Base-by-base conservation (phyloP, 92 coral and sea anemone species). In the Nematostella vectensis region DNA sequence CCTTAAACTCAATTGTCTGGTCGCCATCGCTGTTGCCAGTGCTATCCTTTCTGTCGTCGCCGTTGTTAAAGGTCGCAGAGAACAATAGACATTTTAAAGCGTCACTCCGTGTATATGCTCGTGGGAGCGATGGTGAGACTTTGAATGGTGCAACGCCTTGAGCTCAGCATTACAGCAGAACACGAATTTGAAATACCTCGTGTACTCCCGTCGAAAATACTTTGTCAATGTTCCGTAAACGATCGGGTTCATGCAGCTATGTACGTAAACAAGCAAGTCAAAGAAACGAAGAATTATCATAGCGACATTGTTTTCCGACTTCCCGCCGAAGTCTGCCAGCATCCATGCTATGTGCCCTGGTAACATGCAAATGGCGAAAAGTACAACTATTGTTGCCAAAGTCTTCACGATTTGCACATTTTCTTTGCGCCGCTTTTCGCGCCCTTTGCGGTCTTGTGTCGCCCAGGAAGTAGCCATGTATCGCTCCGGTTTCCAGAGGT, bases 281-380 rank as follows among this genome's bases (percentile, higher is more conserved):
- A 68, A 76, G 55, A 76, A 76, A 28, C 74, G 45, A 13, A 76
- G 43, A 1, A 76, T 47, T 1, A 66, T 59, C 25, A 31, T 47
- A 3, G 62, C 75, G 0, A 62, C 63, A 26, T 69, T 55, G 4
- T 20, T 33, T 31, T 69, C 55, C 11, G 27, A 36, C 39, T 37
- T 33, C 25, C 54, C 59, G 11, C 77, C 76, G 54, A 76, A 76
- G 50, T 76, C 82, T 44, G 61, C 54, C 0, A 76, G 45, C 44
- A 76, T 24, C 76, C 76, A 76, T 2, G 82, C 82, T 19, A 76
- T 45, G 47, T 76, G 82, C 1, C 82, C 82, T 8, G 82, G 82
- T 24, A 76, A 25, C 82, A 76, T 76, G 31, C 68, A 76, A 0
- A 76, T 62, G 4, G 76, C 82, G 65, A 76, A 76, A 3, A 76